These are phyloP conservation scores for Drosophila anomelani DNA, from an alignment of 2,888 invertebrate genomes.

Conservation along the genomic window DNA sequence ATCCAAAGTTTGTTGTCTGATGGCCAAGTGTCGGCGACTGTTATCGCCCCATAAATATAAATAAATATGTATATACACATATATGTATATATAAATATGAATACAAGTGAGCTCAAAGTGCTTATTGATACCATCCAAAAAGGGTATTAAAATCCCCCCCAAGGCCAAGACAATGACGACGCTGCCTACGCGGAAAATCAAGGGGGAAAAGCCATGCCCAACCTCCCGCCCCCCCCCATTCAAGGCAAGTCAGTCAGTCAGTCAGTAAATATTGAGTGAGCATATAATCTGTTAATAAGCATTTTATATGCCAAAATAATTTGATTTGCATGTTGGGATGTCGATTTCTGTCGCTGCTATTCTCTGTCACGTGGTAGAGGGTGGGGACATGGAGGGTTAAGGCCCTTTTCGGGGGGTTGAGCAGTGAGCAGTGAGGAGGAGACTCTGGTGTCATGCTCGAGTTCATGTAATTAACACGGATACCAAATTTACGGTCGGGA, in stretches of 20 bases:
- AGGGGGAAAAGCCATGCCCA: conserved; percentile 3
- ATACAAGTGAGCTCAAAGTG: conserved; percentile 41
- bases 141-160: conserved; percentile 46
- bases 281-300: conserved; percentile 60
- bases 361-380: conserved; percentile 8
- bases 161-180: conserved; percentile 13
- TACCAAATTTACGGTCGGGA: conserved; percentile 42
- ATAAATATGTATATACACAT: conserved; percentile 15
- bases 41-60: conserved; percentile 53
- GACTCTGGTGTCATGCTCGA: conserved; percentile 41
- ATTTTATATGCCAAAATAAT: conserved; percentile 71
- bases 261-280: conserved; percentile 50
- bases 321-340: conserved; percentile 65
- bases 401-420: neutral
- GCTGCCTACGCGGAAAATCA: conserved; percentile 10
- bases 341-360: conserved; percentile 42
- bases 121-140: conserved; percentile 48
- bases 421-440: neutral
- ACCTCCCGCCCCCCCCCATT: neutral
- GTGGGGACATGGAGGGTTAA: neutral
- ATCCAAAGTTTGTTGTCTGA: conserved; percentile 20
- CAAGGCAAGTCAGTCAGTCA: conserved; percentile 18
- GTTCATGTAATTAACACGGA: conserved; percentile 48
- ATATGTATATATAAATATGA: conserved; percentile 24
- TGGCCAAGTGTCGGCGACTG: conserved; percentile 43